A percentile compares a stretch with the other conserved stretches of the same genome.
Conservation (phyloP, 2,888 invertebrate species). For the Agonum fuliginosum region DNA sequence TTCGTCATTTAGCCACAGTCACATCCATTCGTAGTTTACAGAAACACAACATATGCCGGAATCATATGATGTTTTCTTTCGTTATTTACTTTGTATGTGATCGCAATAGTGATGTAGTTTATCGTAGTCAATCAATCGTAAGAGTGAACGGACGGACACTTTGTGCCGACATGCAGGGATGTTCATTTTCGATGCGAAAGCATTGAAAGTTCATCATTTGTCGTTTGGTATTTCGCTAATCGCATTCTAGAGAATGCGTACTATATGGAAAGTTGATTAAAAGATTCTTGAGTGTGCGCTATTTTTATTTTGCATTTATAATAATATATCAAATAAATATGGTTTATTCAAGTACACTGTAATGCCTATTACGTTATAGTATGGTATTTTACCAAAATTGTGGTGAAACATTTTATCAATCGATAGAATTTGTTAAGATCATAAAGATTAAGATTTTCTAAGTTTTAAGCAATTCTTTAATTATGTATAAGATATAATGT, state of each 20-base stretch:
- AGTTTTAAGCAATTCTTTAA: constrained; percentile 51
- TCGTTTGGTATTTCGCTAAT: constrained; percentile 7
- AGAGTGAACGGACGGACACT: constrained; percentile 56
- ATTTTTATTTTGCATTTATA: constrained; percentile 67
- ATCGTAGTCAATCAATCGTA: constrained; percentile 53
- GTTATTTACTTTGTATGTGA: constrained; percentile 60
- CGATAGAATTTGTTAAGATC: constrained; percentile 52
- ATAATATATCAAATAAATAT: constrained; percentile 67
- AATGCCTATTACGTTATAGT: constrained; percentile 77
- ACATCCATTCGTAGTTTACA: constrained; percentile 37
- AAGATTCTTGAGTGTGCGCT: constrained; percentile 51
- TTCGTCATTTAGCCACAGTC: constrained; percentile 24
- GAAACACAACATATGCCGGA: constrained; percentile 10
- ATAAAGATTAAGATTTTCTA: constrained; percentile 41
- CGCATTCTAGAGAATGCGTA: not conserved
- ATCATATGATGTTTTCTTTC: constrained; percentile 28
- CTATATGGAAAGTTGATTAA: constrained; percentile 33
- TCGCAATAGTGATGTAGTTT: constrained; percentile 58
- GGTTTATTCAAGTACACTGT: constrained; percentile 72
- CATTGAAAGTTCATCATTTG: not conserved
- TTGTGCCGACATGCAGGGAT: constrained; percentile 56
- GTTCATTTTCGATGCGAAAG: constrained; percentile 49
- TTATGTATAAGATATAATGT: constrained; percentile 55
- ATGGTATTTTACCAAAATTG: constrained; percentile 76
- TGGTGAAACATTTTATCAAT: constrained; percentile 52